Evolutionary conservation across 1,140 invertebrate genomes (phyloP).

Genomic region (Lepeophtheirus salmonis): DNA sequence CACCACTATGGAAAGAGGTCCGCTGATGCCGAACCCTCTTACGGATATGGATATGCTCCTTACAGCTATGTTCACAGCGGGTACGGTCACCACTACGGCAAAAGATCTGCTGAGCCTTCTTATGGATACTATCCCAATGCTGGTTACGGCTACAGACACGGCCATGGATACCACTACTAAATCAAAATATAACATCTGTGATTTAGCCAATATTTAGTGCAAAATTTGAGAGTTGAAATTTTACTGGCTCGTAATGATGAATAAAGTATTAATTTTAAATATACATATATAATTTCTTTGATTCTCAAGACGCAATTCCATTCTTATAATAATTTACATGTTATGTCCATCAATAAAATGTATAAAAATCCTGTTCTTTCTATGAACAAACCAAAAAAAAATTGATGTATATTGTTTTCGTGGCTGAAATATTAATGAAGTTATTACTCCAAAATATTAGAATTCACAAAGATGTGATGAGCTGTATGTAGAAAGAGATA

Average conservation of each 20-base stretch:
- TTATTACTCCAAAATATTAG: too few species aligned
- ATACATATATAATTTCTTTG: background rate
- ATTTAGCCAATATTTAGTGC: background rate
- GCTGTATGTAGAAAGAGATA: too few species aligned
- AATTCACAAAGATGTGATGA: too few species aligned
- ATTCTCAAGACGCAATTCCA: background rate
- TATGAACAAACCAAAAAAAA: too few species aligned
- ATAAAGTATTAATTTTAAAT: background rate
- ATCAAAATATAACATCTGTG: background rate
- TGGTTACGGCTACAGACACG: background rate
- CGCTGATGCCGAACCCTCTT: conserved; percentile 1
- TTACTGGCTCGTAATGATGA: background rate
- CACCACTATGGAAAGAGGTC: conserved; percentile 5
- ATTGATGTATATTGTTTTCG: too few species aligned
- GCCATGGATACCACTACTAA: background rate
- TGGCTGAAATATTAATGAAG: too few species aligned
- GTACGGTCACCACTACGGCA: conserved; percentile 2
- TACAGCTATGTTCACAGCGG: background rate
- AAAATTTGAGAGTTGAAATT: background rate
- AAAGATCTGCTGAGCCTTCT: background rate
- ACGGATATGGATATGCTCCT: background rate
- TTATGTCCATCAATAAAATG: background rate
- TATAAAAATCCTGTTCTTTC: background rate
- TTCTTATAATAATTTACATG: background rate
- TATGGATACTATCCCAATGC: background rate